A percentile compares a stretch with the other conserved stretches of the same genome.
These are phyloP conservation scores for Drosophila kanapiae DNA, from an alignment of 1,140 invertebrate species.

Conservation along the genomic window DNA sequence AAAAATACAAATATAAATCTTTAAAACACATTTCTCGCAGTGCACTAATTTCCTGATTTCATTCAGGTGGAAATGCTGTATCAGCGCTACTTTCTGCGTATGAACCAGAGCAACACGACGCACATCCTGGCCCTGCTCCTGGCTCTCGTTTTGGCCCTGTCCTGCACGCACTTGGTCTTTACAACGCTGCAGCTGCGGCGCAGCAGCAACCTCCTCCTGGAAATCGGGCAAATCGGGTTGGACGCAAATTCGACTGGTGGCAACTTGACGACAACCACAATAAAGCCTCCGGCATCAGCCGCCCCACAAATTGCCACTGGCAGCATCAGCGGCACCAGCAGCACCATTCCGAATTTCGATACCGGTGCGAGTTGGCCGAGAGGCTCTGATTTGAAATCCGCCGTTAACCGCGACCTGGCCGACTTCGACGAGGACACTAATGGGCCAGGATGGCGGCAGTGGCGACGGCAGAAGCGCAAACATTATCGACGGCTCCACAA, in stretches of 20 bases:
- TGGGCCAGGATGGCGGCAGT: constrained; percentile 9
- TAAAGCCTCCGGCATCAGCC: constrained; percentile 23
- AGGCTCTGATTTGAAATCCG: constrained; percentile 18
- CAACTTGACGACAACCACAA: constrained; percentile 49
- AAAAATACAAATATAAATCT: too few relatives aligned
- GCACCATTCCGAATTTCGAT: not conserved
- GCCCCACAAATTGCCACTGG: constrained; percentile 42
- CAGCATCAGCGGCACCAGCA: constrained; percentile 1
- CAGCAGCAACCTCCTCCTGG: constrained; percentile 44
- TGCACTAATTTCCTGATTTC: constrained; percentile 12
- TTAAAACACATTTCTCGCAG: not conserved
- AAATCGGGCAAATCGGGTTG: constrained; percentile 43
- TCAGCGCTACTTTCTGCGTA: constrained; percentile 96
- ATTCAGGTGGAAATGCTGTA: constrained; percentile 94
- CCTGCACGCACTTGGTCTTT: constrained; percentile 86
- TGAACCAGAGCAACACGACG: constrained; percentile 96
- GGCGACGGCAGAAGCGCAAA: constrained; percentile 68
- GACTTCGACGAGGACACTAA: constrained; percentile 45
- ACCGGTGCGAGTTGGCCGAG: constrained; percentile 4
- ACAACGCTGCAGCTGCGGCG: constrained; percentile 75
- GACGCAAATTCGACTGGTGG: constrained; percentile 46
- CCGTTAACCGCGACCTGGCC: constrained; percentile 24
- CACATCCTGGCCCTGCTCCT: constrained; percentile 92
- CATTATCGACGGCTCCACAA: constrained; percentile 69
- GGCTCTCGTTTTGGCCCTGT: constrained; percentile 89